A percentile compares a stretch with the other conserved stretches of the same genome.
phyloP scores from a whole-genome alignment of 2,888 invertebrate genomes.

The Drosophila stalkeri region DNA sequence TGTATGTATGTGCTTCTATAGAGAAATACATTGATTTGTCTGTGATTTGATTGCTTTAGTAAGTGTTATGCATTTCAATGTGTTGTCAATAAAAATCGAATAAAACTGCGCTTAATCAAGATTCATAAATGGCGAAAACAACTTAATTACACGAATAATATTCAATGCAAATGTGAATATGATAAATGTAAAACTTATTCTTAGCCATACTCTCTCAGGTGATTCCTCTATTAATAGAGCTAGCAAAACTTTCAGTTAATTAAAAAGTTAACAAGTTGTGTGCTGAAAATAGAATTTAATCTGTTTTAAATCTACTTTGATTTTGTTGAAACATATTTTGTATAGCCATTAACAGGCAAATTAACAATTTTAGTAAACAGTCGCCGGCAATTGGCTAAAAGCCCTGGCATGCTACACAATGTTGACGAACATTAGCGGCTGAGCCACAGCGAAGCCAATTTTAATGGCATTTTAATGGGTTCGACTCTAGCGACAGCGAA shows the following conservation, averaged over 20 bases:
- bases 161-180: not conserved
- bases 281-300: constrained; percentile 28
- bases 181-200: constrained; percentile 23
- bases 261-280: not conserved
- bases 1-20: not conserved
- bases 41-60: constrained; percentile 14
- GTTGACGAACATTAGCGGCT: constrained; percentile 49
- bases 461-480: constrained; percentile 75
- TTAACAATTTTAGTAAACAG: constrained; percentile 40
- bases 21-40: not conserved
- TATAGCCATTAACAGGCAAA: constrained; percentile 27
- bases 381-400: constrained; percentile 15
- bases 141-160: not conserved
- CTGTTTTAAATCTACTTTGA: constrained; percentile 22
- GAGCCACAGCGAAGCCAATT: constrained; percentile 51
- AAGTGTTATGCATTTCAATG: constrained; percentile 26
- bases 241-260: not conserved
- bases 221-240: not conserved
- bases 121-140: not conserved
- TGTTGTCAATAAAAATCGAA: constrained; percentile 2
- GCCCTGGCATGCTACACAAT: constrained; percentile 38
- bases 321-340: constrained; percentile 32
- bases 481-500: constrained; percentile 20
- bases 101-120: not conserved
- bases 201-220: not conserved